phyloP scores from a whole-genome alignment of 2,113 vertebrate species.

The Atractosteus spatula region DNA sequence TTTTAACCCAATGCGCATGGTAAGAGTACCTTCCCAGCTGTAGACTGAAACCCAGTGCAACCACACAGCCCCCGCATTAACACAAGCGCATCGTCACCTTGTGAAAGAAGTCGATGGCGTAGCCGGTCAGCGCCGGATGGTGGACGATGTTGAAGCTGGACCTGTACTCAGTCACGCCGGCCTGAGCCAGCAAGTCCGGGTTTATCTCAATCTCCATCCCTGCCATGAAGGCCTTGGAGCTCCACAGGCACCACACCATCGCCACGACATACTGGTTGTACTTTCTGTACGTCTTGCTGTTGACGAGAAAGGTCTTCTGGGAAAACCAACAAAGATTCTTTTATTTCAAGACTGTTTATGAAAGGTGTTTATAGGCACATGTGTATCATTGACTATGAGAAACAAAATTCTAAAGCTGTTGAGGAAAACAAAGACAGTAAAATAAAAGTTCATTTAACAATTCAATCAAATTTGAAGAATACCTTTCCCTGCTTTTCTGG shows the following conservation, averaged over 20 bases:
- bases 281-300: constrained; percentile 68
- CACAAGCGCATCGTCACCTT: constrained; percentile 61
- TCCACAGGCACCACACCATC: constrained; percentile 89
- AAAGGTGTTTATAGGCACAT: too few species aligned
- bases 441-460: neutral
- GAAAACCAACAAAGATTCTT: neutral
- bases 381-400: too few species aligned
- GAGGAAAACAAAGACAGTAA: neutral
- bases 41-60: neutral
- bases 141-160: constrained; percentile 73
- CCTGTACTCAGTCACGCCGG: constrained; percentile 54
- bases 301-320: constrained; percentile 73
- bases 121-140: constrained; percentile 82
- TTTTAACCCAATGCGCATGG: too few species aligned
- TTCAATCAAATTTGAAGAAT: constrained; percentile 27
- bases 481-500: constrained; percentile 74
- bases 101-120: constrained; percentile 71
- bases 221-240: constrained; percentile 67
- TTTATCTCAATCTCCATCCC: constrained; percentile 59
- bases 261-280: constrained; percentile 79
- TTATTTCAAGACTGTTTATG: too few species aligned
- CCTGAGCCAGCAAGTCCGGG: constrained; percentile 61
- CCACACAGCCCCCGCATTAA: neutral
- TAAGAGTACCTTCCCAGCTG: too few species aligned
- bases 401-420: neutral